phyloP scores from a whole-genome alignment of 2,113 vertebrate species.

The Sterna hirundo region DNA sequence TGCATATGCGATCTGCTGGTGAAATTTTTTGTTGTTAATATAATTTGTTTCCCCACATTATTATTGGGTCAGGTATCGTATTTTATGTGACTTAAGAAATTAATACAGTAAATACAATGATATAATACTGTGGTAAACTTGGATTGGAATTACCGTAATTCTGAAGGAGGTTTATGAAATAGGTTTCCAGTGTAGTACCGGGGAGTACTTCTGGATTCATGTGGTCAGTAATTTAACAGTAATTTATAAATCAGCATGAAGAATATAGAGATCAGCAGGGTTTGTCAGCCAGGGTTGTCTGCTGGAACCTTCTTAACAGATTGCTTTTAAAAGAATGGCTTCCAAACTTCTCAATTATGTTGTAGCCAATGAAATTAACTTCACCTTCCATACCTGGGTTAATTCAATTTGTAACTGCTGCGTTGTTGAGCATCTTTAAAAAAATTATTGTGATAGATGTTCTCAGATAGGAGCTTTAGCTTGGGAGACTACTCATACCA shows the following conservation, averaged over 20 bases:
- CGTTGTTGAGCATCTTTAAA: background rate
- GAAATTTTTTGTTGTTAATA: background rate
- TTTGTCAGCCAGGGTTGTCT: background rate
- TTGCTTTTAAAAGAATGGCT: background rate
- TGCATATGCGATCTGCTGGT: background rate
- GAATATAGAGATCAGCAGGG: background rate
- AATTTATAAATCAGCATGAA: conserved; percentile 9
- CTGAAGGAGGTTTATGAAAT: background rate
- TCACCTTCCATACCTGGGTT: background rate
- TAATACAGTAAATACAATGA: background rate
- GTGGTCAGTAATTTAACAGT: background rate
- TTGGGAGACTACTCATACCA: background rate
- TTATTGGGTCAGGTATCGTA: background rate
- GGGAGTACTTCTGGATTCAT: background rate
- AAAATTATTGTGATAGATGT: background rate
- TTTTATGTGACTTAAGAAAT: background rate
- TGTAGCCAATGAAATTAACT: background rate
- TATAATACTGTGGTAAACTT: background rate
- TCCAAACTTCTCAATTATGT: background rate
- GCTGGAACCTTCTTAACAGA: background rate
- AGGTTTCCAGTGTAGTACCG: background rate
- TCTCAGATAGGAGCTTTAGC: background rate
- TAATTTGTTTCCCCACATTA: background rate
- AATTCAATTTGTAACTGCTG: background rate
- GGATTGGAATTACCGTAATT: background rate